A percentile compares a stretch with the other conserved stretches of the same genome.
Conservation (phyloP, 2,888 invertebrate genomes). For the Diarsia mendica region DNA sequence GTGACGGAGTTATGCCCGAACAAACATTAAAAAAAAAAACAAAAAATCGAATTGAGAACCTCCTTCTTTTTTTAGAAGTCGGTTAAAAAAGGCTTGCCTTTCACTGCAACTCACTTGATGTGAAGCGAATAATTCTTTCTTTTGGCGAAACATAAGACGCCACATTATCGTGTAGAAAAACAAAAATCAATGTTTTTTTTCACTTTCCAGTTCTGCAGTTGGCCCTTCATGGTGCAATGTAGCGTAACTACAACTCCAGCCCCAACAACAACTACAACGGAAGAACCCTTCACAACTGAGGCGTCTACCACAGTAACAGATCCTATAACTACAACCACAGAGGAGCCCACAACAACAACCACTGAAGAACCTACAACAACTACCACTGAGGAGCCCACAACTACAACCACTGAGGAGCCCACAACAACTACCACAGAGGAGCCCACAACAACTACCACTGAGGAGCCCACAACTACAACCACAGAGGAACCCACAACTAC, state of each 20-base stretch:
- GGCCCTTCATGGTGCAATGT: slow-evolving; percentile 49
- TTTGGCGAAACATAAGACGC: no score
- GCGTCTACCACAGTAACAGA: slow-evolving; percentile 2
- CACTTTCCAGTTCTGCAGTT: slow-evolving; percentile 25
- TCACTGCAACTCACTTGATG: no score
- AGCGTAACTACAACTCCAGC: slow-evolving; percentile 21
- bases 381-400: slow-evolving; percentile 19
- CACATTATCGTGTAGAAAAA: not conserved
- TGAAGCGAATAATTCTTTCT: no score
- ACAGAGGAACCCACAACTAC: slow-evolving; percentile 1
- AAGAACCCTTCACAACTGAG: slow-evolving; percentile 15
- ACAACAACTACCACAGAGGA: not conserved
- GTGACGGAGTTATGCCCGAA: no score
- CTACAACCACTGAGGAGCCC: slow-evolving; percentile 19
- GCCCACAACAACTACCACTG: slow-evolving; percentile 8
- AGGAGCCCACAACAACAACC: slow-evolving; percentile 9
- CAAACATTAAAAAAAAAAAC: no score
- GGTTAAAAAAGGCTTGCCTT: no score
- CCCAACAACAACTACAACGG: slow-evolving; percentile 17
- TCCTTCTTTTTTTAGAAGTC: no score
- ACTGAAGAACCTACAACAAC: slow-evolving; percentile 1
- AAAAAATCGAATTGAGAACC: no score
- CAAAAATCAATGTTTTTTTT: no score
- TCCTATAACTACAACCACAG: slow-evolving; percentile 19
- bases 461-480: not conserved